A percentile compares a stretch with the other conserved stretches of the same genome.
phyloP scores from a whole-genome alignment of 2,888 invertebrate species.

The Apodemia duryi region DNA sequence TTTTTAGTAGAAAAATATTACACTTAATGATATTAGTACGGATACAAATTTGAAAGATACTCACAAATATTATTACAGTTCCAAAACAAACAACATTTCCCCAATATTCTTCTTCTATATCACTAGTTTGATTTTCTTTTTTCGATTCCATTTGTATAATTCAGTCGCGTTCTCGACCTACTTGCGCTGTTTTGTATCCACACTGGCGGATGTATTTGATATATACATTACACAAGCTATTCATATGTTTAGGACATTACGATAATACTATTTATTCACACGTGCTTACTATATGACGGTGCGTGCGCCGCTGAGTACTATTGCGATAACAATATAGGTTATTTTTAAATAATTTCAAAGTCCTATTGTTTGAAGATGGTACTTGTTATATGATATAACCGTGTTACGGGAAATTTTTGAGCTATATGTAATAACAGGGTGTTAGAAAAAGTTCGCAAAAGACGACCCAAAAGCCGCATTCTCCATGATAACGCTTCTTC shows the following conservation, averaged over 20 bases:
- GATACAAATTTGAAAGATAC: constrained; percentile 38
- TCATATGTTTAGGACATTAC: constrained; percentile 17
- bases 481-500: no score
- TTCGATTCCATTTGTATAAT: constrained; percentile 22
- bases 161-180: constrained; percentile 11
- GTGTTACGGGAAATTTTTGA: background rate
- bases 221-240: constrained; percentile 16
- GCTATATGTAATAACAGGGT: background rate
- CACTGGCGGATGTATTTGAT: constrained; percentile 20
- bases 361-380: background rate
- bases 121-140: constrained; percentile 25
- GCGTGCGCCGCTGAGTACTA: background rate
- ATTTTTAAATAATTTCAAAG: constrained; percentile 1
- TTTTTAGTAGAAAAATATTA: background rate
- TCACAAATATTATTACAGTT: constrained; percentile 82
- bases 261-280: constrained; percentile 22
- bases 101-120: constrained; percentile 59
- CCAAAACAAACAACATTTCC: constrained; percentile 83
- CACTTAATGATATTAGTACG: no score
- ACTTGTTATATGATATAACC: background rate
- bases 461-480: no score
- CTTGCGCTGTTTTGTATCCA: constrained; percentile 1
- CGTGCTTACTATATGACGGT: constrained; percentile 19
- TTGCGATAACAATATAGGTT: background rate
- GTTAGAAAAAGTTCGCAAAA: no score